Evolutionary conservation across 1,140 invertebrate species (phyloP).

Genomic region (Melipona quadrifasciata): DNA sequence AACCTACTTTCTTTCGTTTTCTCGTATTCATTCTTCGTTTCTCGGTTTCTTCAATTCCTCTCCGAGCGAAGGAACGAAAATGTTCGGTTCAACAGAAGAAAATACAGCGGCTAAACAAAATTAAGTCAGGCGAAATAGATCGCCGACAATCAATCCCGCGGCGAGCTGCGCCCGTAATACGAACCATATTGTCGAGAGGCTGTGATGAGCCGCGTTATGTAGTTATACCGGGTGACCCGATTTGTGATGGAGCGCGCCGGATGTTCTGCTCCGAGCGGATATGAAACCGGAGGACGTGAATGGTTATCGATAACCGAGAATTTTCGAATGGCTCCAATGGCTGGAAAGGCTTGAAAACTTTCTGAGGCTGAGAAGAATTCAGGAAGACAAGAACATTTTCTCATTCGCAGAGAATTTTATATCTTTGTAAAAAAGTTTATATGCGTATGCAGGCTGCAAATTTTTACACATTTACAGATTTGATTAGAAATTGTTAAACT

Average conservation of each 20-base stretch:
- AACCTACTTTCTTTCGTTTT: no score
- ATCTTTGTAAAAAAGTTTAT: no score
- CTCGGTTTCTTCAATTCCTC: neutral
- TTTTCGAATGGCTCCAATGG: neutral
- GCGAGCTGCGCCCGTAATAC: slow-evolving; percentile 34
- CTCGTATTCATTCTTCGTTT: no score
- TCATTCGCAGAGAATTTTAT: no score
- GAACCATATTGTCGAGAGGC: slow-evolving; percentile 31
- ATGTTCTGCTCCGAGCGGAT: slow-evolving; percentile 19
- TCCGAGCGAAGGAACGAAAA: neutral
- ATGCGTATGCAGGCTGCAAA: no score
- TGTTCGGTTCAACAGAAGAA: fast-evolving
- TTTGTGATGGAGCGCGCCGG: slow-evolving; percentile 23
- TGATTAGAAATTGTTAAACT: no score
- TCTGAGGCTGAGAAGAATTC: neutral
- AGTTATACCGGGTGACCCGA: slow-evolving; percentile 44
- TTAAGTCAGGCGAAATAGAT: slow-evolving; percentile 33
- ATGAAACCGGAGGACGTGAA: slow-evolving; percentile 11
- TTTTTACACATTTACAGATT: no score
- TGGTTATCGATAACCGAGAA: slow-evolving; percentile 13
- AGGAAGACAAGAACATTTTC: no score
- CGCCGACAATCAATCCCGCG: slow-evolving; percentile 28
- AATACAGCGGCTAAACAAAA: neutral
- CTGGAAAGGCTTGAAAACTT: neutral
- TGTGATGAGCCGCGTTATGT: slow-evolving; percentile 35